Conservation (phyloP, 2,113 vertebrate genomes). For the Nyctereutes procyonoides region DNA sequence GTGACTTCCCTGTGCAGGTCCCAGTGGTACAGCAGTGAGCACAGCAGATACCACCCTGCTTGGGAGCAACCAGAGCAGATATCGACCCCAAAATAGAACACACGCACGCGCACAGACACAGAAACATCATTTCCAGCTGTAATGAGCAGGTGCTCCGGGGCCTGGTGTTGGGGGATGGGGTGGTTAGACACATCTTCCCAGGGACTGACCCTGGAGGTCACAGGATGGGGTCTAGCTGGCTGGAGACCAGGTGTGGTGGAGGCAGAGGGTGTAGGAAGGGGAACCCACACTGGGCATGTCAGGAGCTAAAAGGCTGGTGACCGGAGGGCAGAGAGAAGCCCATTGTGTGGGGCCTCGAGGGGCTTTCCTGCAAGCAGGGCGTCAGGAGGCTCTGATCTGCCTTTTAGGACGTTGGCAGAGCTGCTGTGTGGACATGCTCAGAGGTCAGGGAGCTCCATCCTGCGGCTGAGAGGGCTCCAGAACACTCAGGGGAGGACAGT, state of each 20-base stretch:
- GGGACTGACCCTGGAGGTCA: neutral
- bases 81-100: rapidly evolving
- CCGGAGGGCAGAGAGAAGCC: neutral
- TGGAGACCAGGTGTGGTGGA: neutral
- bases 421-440: rapidly evolving
- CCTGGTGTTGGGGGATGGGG: neutral
- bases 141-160: neutral
- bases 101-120: neutral
- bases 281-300: neutral
- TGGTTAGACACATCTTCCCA: neutral
- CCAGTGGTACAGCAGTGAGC: neutral
- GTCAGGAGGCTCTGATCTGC: neutral
- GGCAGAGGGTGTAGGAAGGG: neutral
- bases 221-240: neutral
- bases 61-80: neutral
- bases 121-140: neutral
- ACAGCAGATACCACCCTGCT: neutral
- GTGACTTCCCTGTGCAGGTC: neutral
- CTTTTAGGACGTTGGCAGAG: neutral
- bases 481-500: rapidly evolving
- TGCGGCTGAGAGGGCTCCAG: neutral
- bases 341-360: rapidly evolving
- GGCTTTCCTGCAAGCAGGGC: neutral
- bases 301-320: neutral
- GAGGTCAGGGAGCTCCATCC: neutral